Base-by-base conservation (phyloP, 2,888 invertebrate species). In the Lepetodrilus schrolli region DNA sequence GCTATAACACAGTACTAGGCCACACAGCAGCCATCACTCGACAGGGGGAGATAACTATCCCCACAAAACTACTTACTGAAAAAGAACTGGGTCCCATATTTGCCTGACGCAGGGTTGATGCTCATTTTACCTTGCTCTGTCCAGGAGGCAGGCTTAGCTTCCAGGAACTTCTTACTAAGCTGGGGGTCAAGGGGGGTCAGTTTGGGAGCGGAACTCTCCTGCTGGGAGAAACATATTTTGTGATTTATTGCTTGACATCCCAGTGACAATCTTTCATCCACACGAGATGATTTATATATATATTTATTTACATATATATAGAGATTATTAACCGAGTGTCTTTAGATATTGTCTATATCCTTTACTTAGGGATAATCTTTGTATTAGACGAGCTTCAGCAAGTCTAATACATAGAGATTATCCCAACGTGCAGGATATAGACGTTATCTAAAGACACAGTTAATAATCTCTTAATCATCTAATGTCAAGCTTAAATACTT, bases 41-140 rank as follows among this genome's bases (percentile, higher is more conserved):
- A 48, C 48, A n/a, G 47, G 4, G 21, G 34, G 30, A 30, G 30
- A 26, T 30, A 30, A 58, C 58, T n/a, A n/a, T n/a, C n/a, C n/a
- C 43, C 13, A 43, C 43, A 43, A 10, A 23, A n/a, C 38, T 74
- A 77, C 77, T 77, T 72, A 77, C 77, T 77, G 70, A 49, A 69
- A 70, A 77, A 74, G 74, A 74, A 77, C 70, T 69, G 70, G 49
- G 77, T 51, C 13, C 73, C 73, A 38, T 49, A 73, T 23, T 23
- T 36, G 20, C 73, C 72, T 66, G 30, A 38, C 38, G 66, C 48
- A n/a, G 26, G 30, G 50, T 74, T 77, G 7, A 10, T 65, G 65
- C 1, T 34, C 47, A 68, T 23, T 38, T 68, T 68, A 68, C 68
- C 68, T 68, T 38, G 68, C n/a, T 68, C 68, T 26, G 47, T 47